phyloP scores from a whole-genome alignment of 1,140 invertebrate genomes.

The Bicyclus anynana region DNA sequence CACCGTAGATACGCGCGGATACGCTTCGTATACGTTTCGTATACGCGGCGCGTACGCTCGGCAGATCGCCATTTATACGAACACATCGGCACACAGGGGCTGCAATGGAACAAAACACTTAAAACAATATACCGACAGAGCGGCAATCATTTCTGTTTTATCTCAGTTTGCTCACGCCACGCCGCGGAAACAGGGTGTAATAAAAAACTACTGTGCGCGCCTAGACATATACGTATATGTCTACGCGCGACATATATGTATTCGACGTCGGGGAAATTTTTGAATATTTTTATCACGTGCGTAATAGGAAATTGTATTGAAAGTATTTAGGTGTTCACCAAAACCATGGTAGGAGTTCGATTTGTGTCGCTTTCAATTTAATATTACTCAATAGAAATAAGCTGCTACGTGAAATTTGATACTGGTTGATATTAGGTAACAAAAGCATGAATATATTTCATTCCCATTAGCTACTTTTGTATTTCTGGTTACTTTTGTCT shows the following conservation, averaged over 20 bases:
- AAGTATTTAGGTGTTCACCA: no score
- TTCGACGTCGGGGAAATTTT: neutral
- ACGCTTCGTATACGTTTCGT: constrained; percentile 34
- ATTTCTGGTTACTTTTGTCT: no score
- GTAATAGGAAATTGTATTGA: neutral
- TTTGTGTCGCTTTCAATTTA: no score
- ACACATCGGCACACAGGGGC: constrained; percentile 40
- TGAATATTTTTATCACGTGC: neutral
- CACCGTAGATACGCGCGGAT: constrained; percentile 30
- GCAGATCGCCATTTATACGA: constrained; percentile 45
- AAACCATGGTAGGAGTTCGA: no score
- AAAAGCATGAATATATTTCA: no score
- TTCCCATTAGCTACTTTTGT: no score
- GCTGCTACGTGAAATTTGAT: no score
- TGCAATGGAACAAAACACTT: constrained; percentile 59
- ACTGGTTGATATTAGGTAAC: no score
- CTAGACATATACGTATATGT: constrained; percentile 5
- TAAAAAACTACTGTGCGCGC: constrained; percentile 59
- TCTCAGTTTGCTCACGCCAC: constrained; percentile 67
- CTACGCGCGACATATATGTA: neutral
- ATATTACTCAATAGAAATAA: no score
- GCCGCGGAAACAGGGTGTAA: constrained; percentile 64
- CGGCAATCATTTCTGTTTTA: constrained; percentile 73
- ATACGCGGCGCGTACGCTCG: constrained; percentile 31
- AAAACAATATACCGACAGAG: constrained; percentile 68